A percentile compares a stretch with the other conserved stretches of the same genome.
Conservation (phyloP, 2,797 vertebrate genomes). For the Enteromius fasciolatus region DNA sequence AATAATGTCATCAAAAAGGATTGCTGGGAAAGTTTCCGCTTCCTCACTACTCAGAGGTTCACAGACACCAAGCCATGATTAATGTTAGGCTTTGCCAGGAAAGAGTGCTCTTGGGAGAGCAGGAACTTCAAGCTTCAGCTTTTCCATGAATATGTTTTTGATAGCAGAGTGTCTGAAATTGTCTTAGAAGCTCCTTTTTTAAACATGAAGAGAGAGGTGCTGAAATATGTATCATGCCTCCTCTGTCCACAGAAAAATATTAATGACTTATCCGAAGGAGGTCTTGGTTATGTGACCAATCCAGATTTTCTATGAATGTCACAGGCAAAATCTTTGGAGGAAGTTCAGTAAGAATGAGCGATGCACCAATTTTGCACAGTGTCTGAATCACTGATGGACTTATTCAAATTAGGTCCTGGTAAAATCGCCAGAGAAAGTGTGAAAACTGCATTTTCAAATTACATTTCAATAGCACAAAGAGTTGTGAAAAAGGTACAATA, state of each 20-base stretch:
- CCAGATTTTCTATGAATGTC: background rate
- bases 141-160: constrained; percentile 40
- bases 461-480: background rate
- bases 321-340: background rate
- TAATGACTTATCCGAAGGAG: background rate
- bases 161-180: constrained; percentile 29
- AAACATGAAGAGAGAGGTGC: constrained; percentile 14
- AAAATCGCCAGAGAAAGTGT: background rate
- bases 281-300: constrained; percentile 12
- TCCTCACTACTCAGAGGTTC: constrained; percentile 29
- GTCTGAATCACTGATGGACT: background rate
- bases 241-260: constrained; percentile 7
- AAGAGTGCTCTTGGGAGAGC: constrained; percentile 21
- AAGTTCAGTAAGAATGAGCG: background rate
- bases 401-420: background rate
- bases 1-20: constrained; percentile 52
- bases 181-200: constrained; percentile 39
- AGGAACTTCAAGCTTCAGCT: constrained; percentile 32
- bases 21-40: constrained; percentile 32
- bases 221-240: constrained; percentile 35
- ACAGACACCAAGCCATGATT: constrained; percentile 51
- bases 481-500: background rate
- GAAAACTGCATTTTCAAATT: background rate
- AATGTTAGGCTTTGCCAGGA: constrained; percentile 41
- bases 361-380: background rate